Evolutionary conservation across 2,113 vertebrate genomes (phyloP).

Genomic region (Nettapus auritus): DNA sequence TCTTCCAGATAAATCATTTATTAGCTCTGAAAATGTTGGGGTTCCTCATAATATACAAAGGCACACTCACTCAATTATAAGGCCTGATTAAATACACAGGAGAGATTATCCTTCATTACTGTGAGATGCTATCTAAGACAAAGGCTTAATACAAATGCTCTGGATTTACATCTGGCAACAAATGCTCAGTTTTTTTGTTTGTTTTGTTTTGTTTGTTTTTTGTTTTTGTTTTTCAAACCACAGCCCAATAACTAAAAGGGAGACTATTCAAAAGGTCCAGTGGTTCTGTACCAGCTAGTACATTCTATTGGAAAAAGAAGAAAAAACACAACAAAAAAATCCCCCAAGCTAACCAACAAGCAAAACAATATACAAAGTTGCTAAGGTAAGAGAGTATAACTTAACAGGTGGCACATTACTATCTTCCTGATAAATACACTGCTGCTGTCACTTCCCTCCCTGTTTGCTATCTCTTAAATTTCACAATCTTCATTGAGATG

Average conservation of each 20-base stretch:
- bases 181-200: not conserved
- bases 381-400: not conserved
- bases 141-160: not conserved
- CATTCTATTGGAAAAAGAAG: not conserved
- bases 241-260: not conserved
- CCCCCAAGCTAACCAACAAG: not conserved
- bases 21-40: not conserved
- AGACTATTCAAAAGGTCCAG: not conserved
- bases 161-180: not conserved
- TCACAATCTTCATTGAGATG: not conserved
- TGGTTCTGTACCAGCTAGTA: not conserved
- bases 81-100: not conserved
- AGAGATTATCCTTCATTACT: not conserved
- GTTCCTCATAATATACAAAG: not conserved
- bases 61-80: not conserved
- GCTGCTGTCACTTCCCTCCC: not conserved
- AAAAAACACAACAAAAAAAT: not conserved
- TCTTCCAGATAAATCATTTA: not conserved
- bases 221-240: not conserved
- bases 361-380: not conserved
- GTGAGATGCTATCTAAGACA: not conserved
- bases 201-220: no score
- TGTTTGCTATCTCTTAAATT: constrained; percentile 20
- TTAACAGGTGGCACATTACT: not conserved
- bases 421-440: not conserved